Base-by-base conservation (phyloP, 2,888 invertebrate genomes). In the Dolomedes plantarius region DNA sequence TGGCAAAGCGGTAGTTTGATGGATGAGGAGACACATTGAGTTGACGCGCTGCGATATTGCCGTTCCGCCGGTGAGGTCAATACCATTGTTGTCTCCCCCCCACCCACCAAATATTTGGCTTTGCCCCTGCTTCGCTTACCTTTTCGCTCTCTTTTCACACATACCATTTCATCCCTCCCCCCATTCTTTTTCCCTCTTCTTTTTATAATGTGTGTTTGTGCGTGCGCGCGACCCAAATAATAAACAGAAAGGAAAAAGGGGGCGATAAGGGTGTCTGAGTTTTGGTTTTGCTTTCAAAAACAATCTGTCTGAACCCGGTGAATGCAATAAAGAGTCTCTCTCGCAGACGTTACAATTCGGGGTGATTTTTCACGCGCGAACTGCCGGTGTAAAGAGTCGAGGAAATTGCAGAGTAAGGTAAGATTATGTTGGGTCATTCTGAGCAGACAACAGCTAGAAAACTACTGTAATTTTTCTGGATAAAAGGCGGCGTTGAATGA, bases 21-120 rank as follows among this genome's bases (percentile, higher is more conserved):
- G 69, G 86, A 86, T 86, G 79, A 86, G 86, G 76, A 76, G 86
- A 86, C 86, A 86, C 80, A 86, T 86, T 86, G 86, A 86, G 75
- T 76, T 86, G 86, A 86, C 86, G 80, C 73, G 62, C 76, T 41
- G 73, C 80, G 72, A 86, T 86, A 86, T 86, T 86, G 76, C 77
- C 75, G 76, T 75, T 62, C 50, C 68, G 41, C 72, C 27, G 50
- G 68, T 31, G 62, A 74, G 86, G 83, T 86, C 86, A 86, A 86
- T 86, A 77, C 83, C 76, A 77, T 85, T 85, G 83, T 85, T 77
- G 76, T 74, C 69, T 82, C 64, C 28, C 23, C 9, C 9, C 41
- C 16, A 16, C 2, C 41, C 16, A 9, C 56, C 56, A 56, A 85
- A 85, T 85, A 85, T 85, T 85, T 77, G 83, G 77, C 77, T 36